phyloP scores from a whole-genome alignment of 2,113 vertebrate genomes.

The Gallinago undulata region DNA sequence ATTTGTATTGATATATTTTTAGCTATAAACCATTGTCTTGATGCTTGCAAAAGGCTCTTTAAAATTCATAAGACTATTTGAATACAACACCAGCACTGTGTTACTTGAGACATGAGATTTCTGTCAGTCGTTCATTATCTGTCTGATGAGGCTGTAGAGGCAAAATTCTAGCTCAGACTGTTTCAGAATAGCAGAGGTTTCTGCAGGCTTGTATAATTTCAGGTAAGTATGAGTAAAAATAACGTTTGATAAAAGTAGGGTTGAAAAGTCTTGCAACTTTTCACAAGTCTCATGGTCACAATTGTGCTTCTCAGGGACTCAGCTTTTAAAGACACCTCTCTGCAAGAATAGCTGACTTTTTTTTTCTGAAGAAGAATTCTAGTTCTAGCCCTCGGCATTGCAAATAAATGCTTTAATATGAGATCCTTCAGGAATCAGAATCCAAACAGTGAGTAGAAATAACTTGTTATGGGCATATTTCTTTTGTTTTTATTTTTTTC shows the following conservation, averaged over 20 bases:
- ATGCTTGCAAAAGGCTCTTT: constrained; percentile 1
- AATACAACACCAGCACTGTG: neutral
- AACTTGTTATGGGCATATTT: neutral
- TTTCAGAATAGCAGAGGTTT: neutral
- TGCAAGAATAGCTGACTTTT: neutral
- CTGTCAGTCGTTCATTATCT: neutral
- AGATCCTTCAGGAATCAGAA: neutral
- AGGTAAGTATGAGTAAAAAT: neutral
- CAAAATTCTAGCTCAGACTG: neutral
- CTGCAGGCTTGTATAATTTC: neutral
- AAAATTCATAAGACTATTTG: constrained; percentile 18
- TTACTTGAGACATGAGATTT: neutral
- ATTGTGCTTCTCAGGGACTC: neutral
- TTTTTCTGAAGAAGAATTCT: neutral
- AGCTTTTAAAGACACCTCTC: neutral
- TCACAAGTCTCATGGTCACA: neutral
- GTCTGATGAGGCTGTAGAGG: neutral
- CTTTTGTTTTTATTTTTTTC: neutral
- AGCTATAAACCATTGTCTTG: neutral
- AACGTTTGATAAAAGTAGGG: neutral
- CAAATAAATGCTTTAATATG: neutral
- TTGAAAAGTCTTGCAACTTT: neutral
- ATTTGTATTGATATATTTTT: constrained; percentile 53
- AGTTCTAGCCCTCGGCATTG: neutral
- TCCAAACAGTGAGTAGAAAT: neutral